phyloP scores from a whole-genome alignment of 2,797 vertebrate genomes.

The Galagoides demidoff region DNA sequence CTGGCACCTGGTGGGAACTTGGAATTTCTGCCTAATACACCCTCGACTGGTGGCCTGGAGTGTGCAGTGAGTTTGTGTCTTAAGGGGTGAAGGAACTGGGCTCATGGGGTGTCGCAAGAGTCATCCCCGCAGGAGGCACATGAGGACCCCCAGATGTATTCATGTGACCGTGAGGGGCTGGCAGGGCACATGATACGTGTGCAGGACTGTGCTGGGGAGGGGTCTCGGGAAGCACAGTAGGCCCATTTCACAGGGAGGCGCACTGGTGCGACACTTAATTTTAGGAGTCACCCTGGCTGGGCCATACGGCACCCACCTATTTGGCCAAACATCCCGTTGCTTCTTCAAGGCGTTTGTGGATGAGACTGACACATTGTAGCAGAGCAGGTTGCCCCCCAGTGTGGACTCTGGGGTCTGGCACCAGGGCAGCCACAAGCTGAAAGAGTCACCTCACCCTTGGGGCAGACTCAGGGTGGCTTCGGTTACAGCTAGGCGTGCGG shows the following conservation, averaged over 20 bases:
- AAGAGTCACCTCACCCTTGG: not conserved
- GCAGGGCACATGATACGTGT: not conserved
- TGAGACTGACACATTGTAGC: not conserved
- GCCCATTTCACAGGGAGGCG: not conserved
- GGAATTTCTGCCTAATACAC: rapidly evolving
- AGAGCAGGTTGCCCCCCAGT: not conserved
- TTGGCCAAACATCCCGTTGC: not conserved
- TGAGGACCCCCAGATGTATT: not conserved
- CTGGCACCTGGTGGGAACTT: rapidly evolving
- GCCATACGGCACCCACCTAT: not conserved
- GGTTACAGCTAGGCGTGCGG: rapidly evolving
- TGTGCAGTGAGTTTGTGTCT: rapidly evolving
- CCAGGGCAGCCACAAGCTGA: not conserved
- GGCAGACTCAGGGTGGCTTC: not conserved
- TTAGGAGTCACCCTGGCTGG: not conserved
- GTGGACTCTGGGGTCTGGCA: rapidly evolving
- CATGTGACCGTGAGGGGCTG: rapidly evolving
- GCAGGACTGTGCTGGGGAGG: not conserved
- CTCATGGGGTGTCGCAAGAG: rapidly evolving
- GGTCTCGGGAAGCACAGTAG: rapidly evolving
- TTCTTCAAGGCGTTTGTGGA: not conserved
- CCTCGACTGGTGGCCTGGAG: not conserved
- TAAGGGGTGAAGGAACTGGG: rapidly evolving
- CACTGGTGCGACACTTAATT: rapidly evolving
- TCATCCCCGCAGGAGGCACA: not conserved